phyloP scores from a whole-genome alignment of 2,113 vertebrate species.

The Glareola pratincola region DNA sequence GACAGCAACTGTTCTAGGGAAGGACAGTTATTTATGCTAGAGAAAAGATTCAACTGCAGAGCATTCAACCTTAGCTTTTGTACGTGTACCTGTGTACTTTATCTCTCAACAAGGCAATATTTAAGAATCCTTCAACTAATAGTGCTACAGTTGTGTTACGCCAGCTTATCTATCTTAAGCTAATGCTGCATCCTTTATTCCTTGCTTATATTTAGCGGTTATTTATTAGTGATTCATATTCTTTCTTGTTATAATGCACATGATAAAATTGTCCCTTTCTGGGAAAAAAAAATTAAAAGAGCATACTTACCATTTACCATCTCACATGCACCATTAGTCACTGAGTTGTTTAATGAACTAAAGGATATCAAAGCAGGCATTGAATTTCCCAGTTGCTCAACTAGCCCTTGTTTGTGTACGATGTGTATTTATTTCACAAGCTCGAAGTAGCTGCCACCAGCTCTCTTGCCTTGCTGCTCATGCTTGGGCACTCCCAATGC shows the following conservation, averaged over 20 bases:
- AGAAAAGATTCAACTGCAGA: neutral
- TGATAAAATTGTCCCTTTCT: neutral
- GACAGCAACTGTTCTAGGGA: neutral
- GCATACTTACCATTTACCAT: neutral
- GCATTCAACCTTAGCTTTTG: neutral
- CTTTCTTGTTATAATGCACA: neutral
- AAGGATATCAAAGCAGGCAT: neutral
- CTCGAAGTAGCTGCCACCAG: neutral
- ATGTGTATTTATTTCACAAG: neutral
- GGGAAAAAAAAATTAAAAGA: neutral
- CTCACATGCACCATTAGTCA: neutral
- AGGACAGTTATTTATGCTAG: neutral
- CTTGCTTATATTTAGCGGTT: neutral
- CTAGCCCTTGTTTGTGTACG: neutral
- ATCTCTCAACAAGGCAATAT: neutral
- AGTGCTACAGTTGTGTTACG: neutral
- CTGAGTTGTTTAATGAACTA: neutral
- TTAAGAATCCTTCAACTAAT: neutral
- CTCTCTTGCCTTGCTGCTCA: neutral
- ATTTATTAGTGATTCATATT: neutral
- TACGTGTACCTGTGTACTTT: neutral
- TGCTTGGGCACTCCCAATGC: neutral
- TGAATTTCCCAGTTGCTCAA: neutral
- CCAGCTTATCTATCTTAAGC: neutral
- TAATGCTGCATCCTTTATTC: neutral